Conservation (phyloP, 2,113 vertebrate genomes). For the Forbesichthys agassizii region DNA sequence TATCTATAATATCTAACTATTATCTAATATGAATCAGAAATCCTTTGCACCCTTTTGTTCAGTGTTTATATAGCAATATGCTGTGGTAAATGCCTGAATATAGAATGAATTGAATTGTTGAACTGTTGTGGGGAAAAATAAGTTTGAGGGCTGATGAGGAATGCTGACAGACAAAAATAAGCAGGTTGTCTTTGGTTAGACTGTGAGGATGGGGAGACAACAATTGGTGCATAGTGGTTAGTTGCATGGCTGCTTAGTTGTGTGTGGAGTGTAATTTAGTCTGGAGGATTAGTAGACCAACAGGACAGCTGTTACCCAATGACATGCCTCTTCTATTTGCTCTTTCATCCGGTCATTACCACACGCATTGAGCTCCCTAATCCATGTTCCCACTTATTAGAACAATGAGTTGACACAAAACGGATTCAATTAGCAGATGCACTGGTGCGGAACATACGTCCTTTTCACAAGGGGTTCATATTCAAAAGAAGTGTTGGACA, state of each 20-base stretch:
- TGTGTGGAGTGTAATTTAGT: slow-evolving; percentile 77
- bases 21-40: background rate
- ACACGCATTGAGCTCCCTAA: slow-evolving; percentile 71
- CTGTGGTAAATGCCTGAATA: slow-evolving; percentile 4
- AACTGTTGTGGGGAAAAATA: slow-evolving; percentile 67
- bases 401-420: slow-evolving; percentile 66
- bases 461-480: slow-evolving; percentile 46
- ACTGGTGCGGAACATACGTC: slow-evolving; percentile 51
- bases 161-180: slow-evolving; percentile 76
- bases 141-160: slow-evolving; percentile 57
- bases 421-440: slow-evolving; percentile 69
- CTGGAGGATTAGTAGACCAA: slow-evolving; percentile 75
- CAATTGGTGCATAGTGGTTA: slow-evolving; percentile 71
- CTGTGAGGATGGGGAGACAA: slow-evolving; percentile 51
- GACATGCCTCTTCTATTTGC: slow-evolving; percentile 65
- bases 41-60: background rate
- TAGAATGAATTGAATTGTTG: slow-evolving; percentile 41
- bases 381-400: slow-evolving; percentile 75
- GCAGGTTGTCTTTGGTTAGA: slow-evolving; percentile 62
- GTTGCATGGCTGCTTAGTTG: slow-evolving; percentile 69
- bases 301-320: slow-evolving; percentile 76
- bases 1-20: too few relatives aligned
- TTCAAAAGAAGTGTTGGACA: slow-evolving; percentile 19
- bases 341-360: slow-evolving; percentile 77
- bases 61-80: background rate